Conservation (phyloP, 2,113 vertebrate species). For the Sorex fumeus region DNA sequence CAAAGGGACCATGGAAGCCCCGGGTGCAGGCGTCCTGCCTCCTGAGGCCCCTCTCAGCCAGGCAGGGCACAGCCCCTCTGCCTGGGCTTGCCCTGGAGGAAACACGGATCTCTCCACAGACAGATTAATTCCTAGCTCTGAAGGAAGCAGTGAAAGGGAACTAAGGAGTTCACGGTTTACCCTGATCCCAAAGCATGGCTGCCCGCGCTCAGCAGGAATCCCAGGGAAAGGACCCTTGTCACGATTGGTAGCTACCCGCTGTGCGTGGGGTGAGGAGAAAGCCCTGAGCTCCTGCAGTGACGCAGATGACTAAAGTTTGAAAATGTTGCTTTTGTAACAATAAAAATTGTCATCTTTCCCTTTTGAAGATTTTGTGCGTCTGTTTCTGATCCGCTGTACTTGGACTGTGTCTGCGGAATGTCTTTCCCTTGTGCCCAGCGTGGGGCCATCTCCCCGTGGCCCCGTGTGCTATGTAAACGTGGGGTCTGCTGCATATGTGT, state of each 20-base stretch:
- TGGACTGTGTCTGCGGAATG: too few relatives aligned
- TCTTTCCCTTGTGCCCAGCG: too few relatives aligned
- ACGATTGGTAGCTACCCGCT: slow-evolving; percentile 81
- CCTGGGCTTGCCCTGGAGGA: slow-evolving; percentile 39
- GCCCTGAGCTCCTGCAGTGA: slow-evolving; percentile 83
- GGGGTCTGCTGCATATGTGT: background rate
- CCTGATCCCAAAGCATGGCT: slow-evolving; percentile 72
- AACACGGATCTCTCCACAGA: slow-evolving; percentile 51
- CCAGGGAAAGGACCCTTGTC: slow-evolving; percentile 57
- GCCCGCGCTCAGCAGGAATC: slow-evolving; percentile 61
- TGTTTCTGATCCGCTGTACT: slow-evolving; percentile 50
- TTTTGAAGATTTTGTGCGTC: slow-evolving; percentile 78
- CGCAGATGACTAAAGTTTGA: slow-evolving; percentile 79
- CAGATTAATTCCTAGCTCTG: slow-evolving; percentile 68
- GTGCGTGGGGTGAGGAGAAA: slow-evolving; percentile 85
- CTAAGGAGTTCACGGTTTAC: slow-evolving; percentile 48
- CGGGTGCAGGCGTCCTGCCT: too few relatives aligned
- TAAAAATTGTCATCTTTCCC: slow-evolving; percentile 83
- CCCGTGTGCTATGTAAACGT: background rate
- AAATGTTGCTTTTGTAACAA: slow-evolving; percentile 82
- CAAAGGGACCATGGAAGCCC: background rate
- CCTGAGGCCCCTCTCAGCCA: slow-evolving; percentile 55
- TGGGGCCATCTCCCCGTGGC: too few relatives aligned
- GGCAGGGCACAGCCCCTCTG: too few relatives aligned
- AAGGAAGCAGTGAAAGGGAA: slow-evolving; percentile 32